phyloP scores from a whole-genome alignment of 2,797 vertebrate species.

The Percopsis omiscomaycus region DNA sequence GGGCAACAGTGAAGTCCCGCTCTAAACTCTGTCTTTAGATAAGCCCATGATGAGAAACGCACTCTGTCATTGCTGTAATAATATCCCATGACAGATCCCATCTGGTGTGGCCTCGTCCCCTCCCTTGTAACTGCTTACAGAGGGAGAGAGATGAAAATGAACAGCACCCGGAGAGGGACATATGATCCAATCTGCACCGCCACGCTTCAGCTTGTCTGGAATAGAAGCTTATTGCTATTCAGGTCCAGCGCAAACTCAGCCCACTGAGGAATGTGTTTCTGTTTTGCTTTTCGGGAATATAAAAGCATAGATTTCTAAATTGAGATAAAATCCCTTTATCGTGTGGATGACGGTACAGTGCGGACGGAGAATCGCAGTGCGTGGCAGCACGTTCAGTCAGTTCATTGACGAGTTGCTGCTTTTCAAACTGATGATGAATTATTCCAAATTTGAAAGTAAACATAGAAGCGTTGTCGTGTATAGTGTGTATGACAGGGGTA shows the following conservation, averaged over 20 bases:
- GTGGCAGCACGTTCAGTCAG: conserved; percentile 7
- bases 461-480: background rate
- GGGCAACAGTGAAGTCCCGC: conserved; percentile 9
- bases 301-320: conserved; percentile 53
- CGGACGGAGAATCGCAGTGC: conserved; percentile 3
- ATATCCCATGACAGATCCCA: conserved; percentile 51
- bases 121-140: conserved; percentile 48
- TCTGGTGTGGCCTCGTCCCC: conserved; percentile 47
- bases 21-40: conserved; percentile 26
- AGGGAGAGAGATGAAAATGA: conserved; percentile 55
- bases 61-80: conserved; percentile 52
- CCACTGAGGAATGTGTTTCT: conserved; percentile 55
- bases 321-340: conserved; percentile 43
- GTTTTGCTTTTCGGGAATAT: conserved; percentile 60
- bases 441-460: background rate
- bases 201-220: conserved; percentile 39
- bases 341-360: conserved; percentile 33
- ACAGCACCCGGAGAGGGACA: conserved; percentile 41
- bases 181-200: conserved; percentile 20
- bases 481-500: conserved; percentile 37
- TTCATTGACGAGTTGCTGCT: background rate
- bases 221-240: conserved; percentile 52
- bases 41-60: conserved; percentile 42
- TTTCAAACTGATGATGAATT: background rate
- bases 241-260: conserved; percentile 53